phyloP scores from a whole-genome alignment of 2,113 vertebrate genomes.

The Australoheros scitulus region DNA sequence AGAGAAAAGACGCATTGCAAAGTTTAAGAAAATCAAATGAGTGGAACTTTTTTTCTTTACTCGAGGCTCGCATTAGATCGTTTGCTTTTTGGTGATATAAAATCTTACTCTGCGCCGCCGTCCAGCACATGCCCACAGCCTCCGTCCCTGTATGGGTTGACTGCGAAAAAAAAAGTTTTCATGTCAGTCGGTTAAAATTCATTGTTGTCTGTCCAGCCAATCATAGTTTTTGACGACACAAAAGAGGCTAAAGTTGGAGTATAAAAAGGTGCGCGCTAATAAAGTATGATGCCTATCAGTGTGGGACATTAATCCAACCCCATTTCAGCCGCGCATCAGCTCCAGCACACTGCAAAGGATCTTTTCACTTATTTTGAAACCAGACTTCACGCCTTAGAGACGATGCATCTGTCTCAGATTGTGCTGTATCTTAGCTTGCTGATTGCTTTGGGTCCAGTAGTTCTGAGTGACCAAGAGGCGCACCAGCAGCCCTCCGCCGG shows the following conservation, averaged over 20 bases:
- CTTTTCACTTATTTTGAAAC: neutral
- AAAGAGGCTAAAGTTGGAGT: slow-evolving; percentile 90
- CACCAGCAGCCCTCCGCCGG: slow-evolving; percentile 81
- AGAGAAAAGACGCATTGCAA: neutral
- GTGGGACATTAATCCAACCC: slow-evolving; percentile 84
- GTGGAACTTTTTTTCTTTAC: neutral
- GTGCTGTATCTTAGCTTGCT: slow-evolving; percentile 86
- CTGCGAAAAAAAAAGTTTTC: slow-evolving; percentile 81
- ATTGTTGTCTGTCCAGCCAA: slow-evolving; percentile 96
- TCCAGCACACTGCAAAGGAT: slow-evolving; percentile 39
- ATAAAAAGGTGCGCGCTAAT: slow-evolving; percentile 96
- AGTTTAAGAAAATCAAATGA: neutral
- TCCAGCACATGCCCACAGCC: slow-evolving; percentile 43
- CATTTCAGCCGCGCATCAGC: slow-evolving; percentile 46
- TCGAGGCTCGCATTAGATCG: neutral
- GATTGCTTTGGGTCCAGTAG: slow-evolving; percentile 84
- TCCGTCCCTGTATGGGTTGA: slow-evolving; percentile 78
- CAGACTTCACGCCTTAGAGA: slow-evolving; percentile 66
- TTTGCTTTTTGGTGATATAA: neutral
- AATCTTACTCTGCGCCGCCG: slow-evolving; percentile 20
- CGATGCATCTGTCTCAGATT: slow-evolving; percentile 85
- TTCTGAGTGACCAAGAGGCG: slow-evolving; percentile 82
- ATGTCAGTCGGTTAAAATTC: slow-evolving; percentile 90
- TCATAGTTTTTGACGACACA: slow-evolving; percentile 92
- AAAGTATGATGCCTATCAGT: slow-evolving; percentile 88